Evolutionary conservation across 2,888 invertebrate genomes (phyloP), one percentile per base, ranked within the genome.

Genomic region (Electrophaes corylata): DNA sequence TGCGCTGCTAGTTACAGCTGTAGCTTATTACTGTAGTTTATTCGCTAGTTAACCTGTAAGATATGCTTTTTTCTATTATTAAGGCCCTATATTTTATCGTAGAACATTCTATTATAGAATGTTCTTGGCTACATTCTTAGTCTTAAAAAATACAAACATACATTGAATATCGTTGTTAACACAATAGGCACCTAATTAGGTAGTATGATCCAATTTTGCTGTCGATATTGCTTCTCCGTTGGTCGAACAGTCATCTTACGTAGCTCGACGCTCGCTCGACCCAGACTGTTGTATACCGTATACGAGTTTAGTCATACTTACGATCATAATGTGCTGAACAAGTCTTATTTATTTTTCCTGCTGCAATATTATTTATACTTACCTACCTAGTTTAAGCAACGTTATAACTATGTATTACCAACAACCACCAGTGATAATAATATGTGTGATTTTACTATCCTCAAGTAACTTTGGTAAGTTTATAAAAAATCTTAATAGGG

Each of bases 251-350:
- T 71, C 67, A 56, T 56, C 23, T 51, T 47, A 53, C 61, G 60
- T 60, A 59, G 66, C 59, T 72, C 55, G 62, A 59, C 52, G 45
- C 55, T 60, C 58, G 66, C 59, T 72, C 55, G 62, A 59, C 52
- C 46, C 55, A 64, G 57, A 58, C 59, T 60, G 72, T 65, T 60
- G 63, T 66, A 10, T 54, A 35, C 40, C 5, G 57, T 43, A 50
- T 48, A 20, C 53, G 41, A 63, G 57, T 37, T 5, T 41, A 62
- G 44, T 57, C 48, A n/a, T 47, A 14, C 26, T 6, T 6, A 26
- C 6, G 10, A n/a, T 29, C 10, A 51, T 63, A 33, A 54, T 54
- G 58, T 49, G 52, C 47, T 58, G 57, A 59, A 43, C 41, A 14
- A 20, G 43, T 33, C 39, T 49, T 31, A 39, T 11, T 50, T 50